A percentile compares a stretch with the other conserved stretches of the same genome.
phyloP scores from a whole-genome alignment of 2,888 invertebrate genomes.

The Prostheceraeus crozeri region DNA sequence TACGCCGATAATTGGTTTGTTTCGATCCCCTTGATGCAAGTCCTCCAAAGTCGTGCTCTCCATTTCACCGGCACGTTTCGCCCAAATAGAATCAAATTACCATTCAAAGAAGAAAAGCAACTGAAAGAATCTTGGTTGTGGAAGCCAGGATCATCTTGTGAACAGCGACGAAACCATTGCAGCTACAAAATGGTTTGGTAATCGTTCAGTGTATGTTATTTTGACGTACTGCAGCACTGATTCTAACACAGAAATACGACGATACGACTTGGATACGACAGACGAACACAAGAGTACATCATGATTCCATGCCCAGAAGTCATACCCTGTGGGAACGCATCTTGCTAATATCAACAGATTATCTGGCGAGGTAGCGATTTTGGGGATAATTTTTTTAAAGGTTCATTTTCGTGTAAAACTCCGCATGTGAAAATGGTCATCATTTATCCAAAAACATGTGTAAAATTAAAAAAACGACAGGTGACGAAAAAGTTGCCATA shows the following conservation, averaged over 20 bases:
- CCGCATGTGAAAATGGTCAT: too few relatives aligned
- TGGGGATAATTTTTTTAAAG: too few relatives aligned
- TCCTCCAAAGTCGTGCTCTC: not conserved
- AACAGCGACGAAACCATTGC: conserved; percentile 4
- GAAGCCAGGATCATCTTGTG: conserved; percentile 9
- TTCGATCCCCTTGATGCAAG: not conserved
- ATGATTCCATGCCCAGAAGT: too few relatives aligned
- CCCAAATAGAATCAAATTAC: not conserved
- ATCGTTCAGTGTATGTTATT: conserved; percentile 24
- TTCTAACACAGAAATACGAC: conserved; percentile 4
- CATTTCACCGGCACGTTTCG: conserved; percentile 21
- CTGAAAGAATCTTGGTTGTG: not conserved
- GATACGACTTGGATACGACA: conserved; percentile 19
- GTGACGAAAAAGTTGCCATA: too few relatives aligned
- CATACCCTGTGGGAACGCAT: too few relatives aligned
- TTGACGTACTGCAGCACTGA: conserved; percentile 10
- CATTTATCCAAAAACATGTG: too few relatives aligned
- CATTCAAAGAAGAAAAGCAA: conserved; percentile 20
- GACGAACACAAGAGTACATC: too few relatives aligned
- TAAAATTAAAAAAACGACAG: too few relatives aligned
- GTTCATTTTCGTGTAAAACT: too few relatives aligned
- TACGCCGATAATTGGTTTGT: conserved; percentile 27
- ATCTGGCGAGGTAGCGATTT: too few relatives aligned
- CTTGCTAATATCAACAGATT: too few relatives aligned
- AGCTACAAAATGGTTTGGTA: conserved; percentile 17